Evolutionary conservation across 1,140 invertebrate genomes (phyloP).

Genomic region (Sesamia nonagrioides): DNA sequence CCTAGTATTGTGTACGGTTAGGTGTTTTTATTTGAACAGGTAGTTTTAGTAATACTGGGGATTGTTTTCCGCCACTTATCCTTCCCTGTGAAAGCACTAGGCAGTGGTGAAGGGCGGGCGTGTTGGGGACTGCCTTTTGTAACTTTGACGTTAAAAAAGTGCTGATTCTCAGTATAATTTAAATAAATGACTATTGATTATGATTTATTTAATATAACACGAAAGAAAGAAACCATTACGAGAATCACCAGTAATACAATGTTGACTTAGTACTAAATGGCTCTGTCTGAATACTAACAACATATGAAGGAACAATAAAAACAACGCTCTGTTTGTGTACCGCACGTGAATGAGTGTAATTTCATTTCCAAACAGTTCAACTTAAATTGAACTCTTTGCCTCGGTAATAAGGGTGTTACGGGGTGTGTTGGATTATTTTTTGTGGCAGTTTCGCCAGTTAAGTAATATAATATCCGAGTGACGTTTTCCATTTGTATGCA

Average conservation of each 20-base stretch:
- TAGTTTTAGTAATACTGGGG: too few relatives aligned
- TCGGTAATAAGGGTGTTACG: constrained; percentile 23
- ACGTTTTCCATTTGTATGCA: constrained; percentile 79
- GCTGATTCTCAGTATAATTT: too few relatives aligned
- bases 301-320: constrained; percentile 37
- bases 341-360: constrained; percentile 28
- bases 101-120: too few relatives aligned
- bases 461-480: constrained; percentile 74
- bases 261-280: constrained; percentile 42
- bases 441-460: constrained; percentile 49
- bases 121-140: too few relatives aligned
- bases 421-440: constrained; percentile 35
- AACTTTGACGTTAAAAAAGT: too few relatives aligned
- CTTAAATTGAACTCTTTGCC: constrained; percentile 28
- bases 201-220: constrained; percentile 7
- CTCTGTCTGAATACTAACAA: constrained; percentile 47
- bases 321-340: constrained; percentile 11
- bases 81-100: too few relatives aligned
- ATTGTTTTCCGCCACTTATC: too few relatives aligned
- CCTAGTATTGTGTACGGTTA: too few relatives aligned
- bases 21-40: too few relatives aligned
- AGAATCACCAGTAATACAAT: constrained; percentile 9
- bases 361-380: constrained; percentile 2
- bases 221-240: not conserved
- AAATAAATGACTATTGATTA: too few relatives aligned